A percentile compares a stretch with the other conserved stretches of the same genome.
Conservation (phyloP, 2,797 vertebrate species). For the Amazona finschi region DNA sequence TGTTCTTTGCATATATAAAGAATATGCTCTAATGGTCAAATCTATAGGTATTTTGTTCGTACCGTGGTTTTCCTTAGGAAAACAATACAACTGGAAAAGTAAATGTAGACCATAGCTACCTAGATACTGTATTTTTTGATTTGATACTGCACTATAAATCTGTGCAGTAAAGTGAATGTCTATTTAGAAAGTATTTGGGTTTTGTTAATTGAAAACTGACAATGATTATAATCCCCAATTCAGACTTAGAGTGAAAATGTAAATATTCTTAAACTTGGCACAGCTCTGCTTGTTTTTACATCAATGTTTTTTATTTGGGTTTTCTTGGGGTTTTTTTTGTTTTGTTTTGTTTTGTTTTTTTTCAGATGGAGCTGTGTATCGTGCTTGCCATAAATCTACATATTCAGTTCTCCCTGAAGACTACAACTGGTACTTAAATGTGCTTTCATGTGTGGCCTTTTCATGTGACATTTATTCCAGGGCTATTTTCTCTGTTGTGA, state of each 20-base stretch:
- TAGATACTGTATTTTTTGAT: not conserved
- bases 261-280: not conserved
- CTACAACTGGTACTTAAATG: conserved; percentile 77
- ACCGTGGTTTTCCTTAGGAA: not conserved
- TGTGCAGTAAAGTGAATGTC: not conserved
- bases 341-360: not conserved
- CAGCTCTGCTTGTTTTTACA: not conserved
- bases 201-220: not conserved
- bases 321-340: not conserved
- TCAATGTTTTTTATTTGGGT: not conserved
- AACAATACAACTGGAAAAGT: not conserved
- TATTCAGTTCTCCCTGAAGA: conserved; percentile 78
- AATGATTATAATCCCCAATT: not conserved
- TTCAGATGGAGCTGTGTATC: conserved; percentile 58
- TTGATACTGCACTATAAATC: not conserved
- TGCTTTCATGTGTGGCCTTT: not conserved
- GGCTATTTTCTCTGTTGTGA: not conserved
- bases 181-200: not conserved
- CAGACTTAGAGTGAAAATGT: not conserved
- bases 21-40: not conserved
- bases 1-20: not conserved
- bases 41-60: not conserved
- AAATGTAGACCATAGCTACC: not conserved
- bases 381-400: conserved; percentile 63
- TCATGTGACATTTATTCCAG: not conserved